A percentile compares a stretch with the other conserved stretches of the same genome.
Evolutionary conservation across 1,140 invertebrate genomes (phyloP).

Genomic region (Copidosoma floridanum): DNA sequence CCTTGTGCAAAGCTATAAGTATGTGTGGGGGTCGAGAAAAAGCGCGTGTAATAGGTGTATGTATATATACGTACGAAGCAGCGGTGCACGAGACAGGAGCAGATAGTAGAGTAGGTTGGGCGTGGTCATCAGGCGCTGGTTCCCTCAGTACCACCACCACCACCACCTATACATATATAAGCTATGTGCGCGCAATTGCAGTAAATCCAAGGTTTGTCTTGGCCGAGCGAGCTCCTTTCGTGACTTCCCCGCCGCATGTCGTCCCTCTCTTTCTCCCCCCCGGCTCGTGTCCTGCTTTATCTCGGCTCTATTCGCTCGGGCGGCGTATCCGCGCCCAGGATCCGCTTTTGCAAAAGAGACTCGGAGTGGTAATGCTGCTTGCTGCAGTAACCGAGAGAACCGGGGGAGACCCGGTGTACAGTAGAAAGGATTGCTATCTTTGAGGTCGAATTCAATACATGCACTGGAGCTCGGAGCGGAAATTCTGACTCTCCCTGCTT

Average conservation of each 20-base stretch:
- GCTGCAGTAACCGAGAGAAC: not conserved
- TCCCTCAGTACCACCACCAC: no score
- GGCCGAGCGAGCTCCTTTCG: constrained; percentile 19
- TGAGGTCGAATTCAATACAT: constrained; percentile 23
- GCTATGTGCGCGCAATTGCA: constrained; percentile 22
- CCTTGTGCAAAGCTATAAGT: not conserved
- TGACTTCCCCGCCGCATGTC: constrained; percentile 3
- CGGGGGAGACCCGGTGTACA: not conserved
- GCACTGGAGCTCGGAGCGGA: not conserved
- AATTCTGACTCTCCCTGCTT: constrained; percentile 18
- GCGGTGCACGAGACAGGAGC: not conserved
- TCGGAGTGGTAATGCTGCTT: no score
- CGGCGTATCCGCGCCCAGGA: no score
- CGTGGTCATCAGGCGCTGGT: constrained; percentile 12
- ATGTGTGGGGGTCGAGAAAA: not conserved
- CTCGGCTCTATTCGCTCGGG: not conserved
- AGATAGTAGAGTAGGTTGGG: constrained; percentile 10
- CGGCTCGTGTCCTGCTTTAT: constrained; percentile 20
- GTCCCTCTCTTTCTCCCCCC: constrained; percentile 1
- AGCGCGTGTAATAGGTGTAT: not conserved
- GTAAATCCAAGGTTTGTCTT: constrained; percentile 27
- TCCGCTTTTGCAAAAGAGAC: no score
- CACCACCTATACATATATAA: no score
- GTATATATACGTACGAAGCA: not conserved
- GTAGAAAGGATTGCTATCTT: constrained; percentile 24